Conservation (phyloP, 2,113 vertebrate species). For the Micromys minutus region DNA sequence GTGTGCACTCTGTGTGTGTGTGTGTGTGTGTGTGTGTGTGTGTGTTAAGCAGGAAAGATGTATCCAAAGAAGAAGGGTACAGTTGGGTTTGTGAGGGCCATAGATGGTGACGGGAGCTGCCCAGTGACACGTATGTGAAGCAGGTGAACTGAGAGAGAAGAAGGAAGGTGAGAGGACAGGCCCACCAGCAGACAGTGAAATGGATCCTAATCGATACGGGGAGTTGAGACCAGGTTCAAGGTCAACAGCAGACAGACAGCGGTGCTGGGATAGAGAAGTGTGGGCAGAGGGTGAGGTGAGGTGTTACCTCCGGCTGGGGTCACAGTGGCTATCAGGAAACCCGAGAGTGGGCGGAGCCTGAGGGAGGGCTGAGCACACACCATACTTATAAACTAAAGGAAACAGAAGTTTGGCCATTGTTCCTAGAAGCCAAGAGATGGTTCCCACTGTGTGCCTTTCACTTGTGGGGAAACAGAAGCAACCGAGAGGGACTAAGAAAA, state of each 20-base stretch:
- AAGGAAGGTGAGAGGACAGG: accelerated
- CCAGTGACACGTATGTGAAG: no score
- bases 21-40: no score
- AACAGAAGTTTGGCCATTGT: neutral
- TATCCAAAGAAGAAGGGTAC: no score
- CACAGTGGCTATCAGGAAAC: neutral
- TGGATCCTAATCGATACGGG: neutral
- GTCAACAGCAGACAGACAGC: neutral
- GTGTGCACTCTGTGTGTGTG: no score
- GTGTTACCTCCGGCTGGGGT: neutral
- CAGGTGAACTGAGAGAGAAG: no score
- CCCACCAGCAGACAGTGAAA: neutral
- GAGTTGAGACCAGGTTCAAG: neutral
- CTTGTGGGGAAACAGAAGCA: neutral
- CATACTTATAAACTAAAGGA: accelerated
- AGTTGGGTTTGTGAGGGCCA: no score
- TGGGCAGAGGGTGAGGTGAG: neutral
- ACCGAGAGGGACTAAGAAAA: neutral
- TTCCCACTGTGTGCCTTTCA: neutral
- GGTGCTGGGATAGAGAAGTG: neutral
- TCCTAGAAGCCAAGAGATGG: neutral
- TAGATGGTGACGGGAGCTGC: no score
- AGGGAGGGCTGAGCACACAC: neutral
- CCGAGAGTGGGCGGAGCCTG: neutral
- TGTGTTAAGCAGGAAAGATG: no score